These are phyloP conservation scores for Drosophila emarginata DNA, from an alignment of 2,888 invertebrate species.

Conservation along the genomic window DNA sequence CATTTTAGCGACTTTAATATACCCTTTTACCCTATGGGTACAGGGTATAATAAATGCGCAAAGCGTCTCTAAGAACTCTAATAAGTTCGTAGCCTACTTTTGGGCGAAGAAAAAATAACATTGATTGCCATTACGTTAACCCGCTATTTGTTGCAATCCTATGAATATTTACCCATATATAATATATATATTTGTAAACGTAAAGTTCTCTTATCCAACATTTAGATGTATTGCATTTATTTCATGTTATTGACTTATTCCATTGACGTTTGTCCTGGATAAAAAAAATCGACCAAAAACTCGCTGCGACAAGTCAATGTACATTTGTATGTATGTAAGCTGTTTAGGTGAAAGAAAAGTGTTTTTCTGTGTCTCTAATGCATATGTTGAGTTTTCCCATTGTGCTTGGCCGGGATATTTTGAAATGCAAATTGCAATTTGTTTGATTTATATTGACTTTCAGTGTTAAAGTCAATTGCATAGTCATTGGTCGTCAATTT, in stretches of 20 bases:
- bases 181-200: no score
- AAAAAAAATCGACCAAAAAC: not conserved
- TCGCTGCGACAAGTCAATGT: not conserved
- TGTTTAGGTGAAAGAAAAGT: slow-evolving; percentile 19
- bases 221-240: not conserved
- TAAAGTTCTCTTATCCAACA: no score
- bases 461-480: slow-evolving; percentile 29
- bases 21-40: no score
- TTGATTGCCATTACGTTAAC: no score
- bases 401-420: slow-evolving; percentile 17
- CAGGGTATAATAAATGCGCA: no score
- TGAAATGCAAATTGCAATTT: slow-evolving; percentile 15
- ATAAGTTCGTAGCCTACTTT: no score
- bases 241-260: not conserved
- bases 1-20: no score
- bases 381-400: slow-evolving; percentile 14
- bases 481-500: slow-evolving; percentile 21
- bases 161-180: no score
- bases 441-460: slow-evolving; percentile 37
- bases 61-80: no score
- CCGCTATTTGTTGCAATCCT: no score
- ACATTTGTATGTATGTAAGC: not conserved
- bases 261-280: not conserved
- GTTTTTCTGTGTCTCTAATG: slow-evolving; percentile 36
- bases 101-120: no score